Evolutionary conservation across 2,888 invertebrate species (phyloP).

Genomic region (Drosophila melanosoma): DNA sequence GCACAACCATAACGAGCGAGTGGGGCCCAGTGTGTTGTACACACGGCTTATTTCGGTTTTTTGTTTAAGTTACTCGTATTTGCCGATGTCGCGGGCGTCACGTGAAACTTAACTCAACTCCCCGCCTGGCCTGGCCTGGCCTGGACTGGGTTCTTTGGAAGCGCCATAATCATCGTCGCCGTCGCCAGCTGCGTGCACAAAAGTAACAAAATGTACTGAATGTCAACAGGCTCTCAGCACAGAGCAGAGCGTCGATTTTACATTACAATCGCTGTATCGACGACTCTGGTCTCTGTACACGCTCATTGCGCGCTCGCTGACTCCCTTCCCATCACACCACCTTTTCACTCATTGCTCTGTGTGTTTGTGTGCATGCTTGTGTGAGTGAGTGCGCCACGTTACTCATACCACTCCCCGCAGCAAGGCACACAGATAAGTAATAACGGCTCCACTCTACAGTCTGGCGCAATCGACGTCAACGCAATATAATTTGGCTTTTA

Average conservation of each 20-base stretch:
- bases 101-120: constrained; percentile 19
- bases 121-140: constrained; percentile 7
- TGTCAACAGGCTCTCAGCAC: constrained; percentile 84
- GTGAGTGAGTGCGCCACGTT: constrained; percentile 52
- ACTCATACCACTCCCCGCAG: constrained; percentile 50
- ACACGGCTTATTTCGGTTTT: neutral
- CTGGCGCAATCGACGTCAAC: constrained; percentile 47
- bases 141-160: constrained; percentile 31
- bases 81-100: constrained; percentile 26
- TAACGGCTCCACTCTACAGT: constrained; percentile 61
- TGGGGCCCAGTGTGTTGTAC: constrained; percentile 2
- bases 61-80: constrained; percentile 23
- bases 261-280: constrained; percentile 82
- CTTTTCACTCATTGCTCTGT: constrained; percentile 12
- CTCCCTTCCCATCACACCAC: constrained; percentile 8
- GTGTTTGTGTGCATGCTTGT: constrained; percentile 23
- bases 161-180: constrained; percentile 43
- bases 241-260: constrained; percentile 77
- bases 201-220: constrained; percentile 85
- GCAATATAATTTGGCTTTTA: constrained; percentile 53
- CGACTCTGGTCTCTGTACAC: constrained; percentile 68
- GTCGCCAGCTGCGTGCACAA: constrained; percentile 77
- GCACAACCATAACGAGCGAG: constrained; percentile 38
- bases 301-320: constrained; percentile 73
- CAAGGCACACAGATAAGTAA: constrained; percentile 51